Evolutionary conservation across 2,888 invertebrate genomes (phyloP), one percentile per base, ranked within the genome.

Genomic region (Clostera curtula): DNA sequence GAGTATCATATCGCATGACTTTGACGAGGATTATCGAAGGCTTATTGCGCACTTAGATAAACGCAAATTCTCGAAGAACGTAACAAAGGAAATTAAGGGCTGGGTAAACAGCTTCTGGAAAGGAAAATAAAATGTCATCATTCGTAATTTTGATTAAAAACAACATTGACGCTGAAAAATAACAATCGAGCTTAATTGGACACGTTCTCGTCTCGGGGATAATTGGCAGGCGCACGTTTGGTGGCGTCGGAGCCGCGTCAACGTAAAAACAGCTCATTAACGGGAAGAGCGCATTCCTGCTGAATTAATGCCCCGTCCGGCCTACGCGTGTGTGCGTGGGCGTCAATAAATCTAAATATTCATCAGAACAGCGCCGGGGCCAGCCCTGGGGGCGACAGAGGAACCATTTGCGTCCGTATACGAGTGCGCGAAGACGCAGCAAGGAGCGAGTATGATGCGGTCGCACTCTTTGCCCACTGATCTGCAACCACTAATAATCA

Each of bases 291-390:
- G 45, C 49, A 47, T 53, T 47, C 40, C 38, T 37, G 37, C 41
- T 29, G 43, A 46, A 47, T 53, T 50, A 42, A 50, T 51, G 33
- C 40, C 31, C 41, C 38, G 43, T 43, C 41, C 52, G 40, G 49
- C 48, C 45, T 48, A 48, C 43, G 36, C 44, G 45, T 53, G 47
- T 37, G 39, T n/a, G n/a, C n/a, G n/a, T n/a, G 34, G 48, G 46
- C 50, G 60, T 57, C 61, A 53, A 65, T 66, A 62, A 57, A 66
- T 64, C 52, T 67, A 64, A 68, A 68, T 68, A 68, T 65, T 66
- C 62, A 67, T 60, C 49, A 60, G 54, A 35, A 34, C 15, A 22
- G 24, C 2, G 36, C 29, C 29, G 27, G 32, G 36, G 34, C 27
- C 45, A n/a, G n/a, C n/a, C n/a, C n/a, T n/a, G n/a, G n/a, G n/a